Evolutionary conservation across 2,797 vertebrate species (phyloP).

Genomic region (Malacoctenus gilli): DNA sequence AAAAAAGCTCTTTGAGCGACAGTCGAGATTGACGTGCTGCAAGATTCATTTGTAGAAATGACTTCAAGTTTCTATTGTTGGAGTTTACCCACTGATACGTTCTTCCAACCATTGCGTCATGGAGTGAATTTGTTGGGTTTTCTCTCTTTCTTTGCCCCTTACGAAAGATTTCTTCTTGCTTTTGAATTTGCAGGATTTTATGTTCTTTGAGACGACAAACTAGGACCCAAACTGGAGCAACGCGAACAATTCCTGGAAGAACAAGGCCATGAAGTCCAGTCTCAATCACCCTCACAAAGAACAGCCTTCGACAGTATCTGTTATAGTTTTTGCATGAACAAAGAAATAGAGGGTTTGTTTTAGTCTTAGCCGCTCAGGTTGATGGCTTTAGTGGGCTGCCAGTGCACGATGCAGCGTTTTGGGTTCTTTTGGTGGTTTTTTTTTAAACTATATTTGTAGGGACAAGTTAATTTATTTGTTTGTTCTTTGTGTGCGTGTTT

Average conservation of each 20-base stretch:
- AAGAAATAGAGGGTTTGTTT: constrained; percentile 46
- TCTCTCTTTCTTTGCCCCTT: background rate
- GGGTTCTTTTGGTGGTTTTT: too few species aligned
- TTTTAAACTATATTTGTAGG: constrained; percentile 12
- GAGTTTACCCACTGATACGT: constrained; percentile 9
- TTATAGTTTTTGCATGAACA: constrained; percentile 55
- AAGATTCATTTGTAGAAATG: background rate
- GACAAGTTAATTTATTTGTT: constrained; percentile 5
- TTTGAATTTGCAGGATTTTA: constrained; percentile 79
- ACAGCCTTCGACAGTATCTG: constrained; percentile 51
- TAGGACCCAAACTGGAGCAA: constrained; percentile 52
- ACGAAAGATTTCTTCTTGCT: background rate
- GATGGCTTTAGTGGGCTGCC: constrained; percentile 27
- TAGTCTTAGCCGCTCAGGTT: constrained; percentile 57
- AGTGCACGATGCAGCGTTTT: constrained; percentile 26
- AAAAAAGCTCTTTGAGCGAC: constrained; percentile 34
- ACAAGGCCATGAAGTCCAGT: constrained; percentile 52
- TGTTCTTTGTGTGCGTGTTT: constrained; percentile 35
- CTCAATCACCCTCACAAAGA: constrained; percentile 35
- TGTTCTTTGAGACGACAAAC: constrained; percentile 82
- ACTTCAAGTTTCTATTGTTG: constrained; percentile 4
- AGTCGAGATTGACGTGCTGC: background rate
- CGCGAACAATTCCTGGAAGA: constrained; percentile 47
- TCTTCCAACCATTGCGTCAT: background rate
- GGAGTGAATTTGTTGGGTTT: too few species aligned